Base-by-base conservation (phyloP, 2,797 vertebrate genomes). In the Alca torda region DNA sequence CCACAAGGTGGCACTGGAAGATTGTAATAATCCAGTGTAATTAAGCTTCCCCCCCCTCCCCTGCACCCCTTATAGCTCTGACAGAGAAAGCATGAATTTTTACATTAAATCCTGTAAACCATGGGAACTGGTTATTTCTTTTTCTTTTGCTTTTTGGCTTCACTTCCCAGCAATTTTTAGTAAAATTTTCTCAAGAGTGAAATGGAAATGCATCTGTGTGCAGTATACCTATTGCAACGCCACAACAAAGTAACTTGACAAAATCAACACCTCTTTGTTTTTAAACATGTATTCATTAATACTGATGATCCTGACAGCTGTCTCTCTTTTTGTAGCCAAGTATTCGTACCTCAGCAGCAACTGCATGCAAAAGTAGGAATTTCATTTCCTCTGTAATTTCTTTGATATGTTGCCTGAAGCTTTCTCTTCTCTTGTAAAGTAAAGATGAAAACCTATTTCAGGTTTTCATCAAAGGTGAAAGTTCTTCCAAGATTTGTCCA, bases 1-100 rank as follows among this genome's bases (percentile, higher is more conserved):
- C 95, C 98, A 96, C 98, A 89, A 97, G 98, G 97, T 98, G 98
- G 98, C 97, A 92, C 61, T 97, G 10, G 89, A 98, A 98, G 97
- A 98, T 97, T 96, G 90, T 90, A 87, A 43, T 94, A 97, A 96
- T 95, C 80, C 86, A 9, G 39, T 3, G 31, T 95, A 96, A 97
- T 97, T 97, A 97, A 31, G 69, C 0, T 4, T 3, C 7, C 30
- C 6, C 25, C 26, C 26, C 2, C 24, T 5, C 1, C 11, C 7
- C 8, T 3, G 15, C 37, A 3, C 5, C 11, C 16, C 3, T 37
- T 45, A 23, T 31, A n/a, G 23, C 76, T 73, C 76, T 60, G 78
- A 79, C 73, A 75, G 92, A 80, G 84, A 81, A 75, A 84, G 50
- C 53, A 59, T 35, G 61, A 76, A 37, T 93, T 96, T 97, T 97